Evolutionary conservation across 2,113 vertebrate genomes (phyloP), one percentile per base, ranked within the genome.

Genomic region (Tachysurus fulvidraco): DNA sequence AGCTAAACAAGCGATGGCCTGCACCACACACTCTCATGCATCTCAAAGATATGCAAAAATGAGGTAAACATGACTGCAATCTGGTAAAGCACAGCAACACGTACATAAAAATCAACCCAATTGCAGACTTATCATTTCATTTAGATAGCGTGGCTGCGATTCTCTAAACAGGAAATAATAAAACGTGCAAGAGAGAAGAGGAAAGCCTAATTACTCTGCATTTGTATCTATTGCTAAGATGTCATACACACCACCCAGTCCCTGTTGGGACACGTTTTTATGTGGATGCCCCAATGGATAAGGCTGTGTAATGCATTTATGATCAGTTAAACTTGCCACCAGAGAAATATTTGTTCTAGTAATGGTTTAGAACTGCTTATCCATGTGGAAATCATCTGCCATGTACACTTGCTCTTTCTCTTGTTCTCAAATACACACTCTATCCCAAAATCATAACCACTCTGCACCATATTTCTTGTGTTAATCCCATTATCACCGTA

Each of bases 111-210:
- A 84, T 84, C 44, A 54, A 60, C 44, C 41, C 59, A 64, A 57
- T 50, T 83, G 80, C 60, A 86, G 44, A 77, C 30, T 19, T 46
- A 52, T 60, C 59, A 41, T 65, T 62, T 83, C 25, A 83, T 89
- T 46, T 71, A 82, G 81, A 74, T 81, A 76, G 54, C 12, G 1
- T 25, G n/a, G 67, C 67, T 69, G 57, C 50, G 11, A 36, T 36
- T 89, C 57, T 25, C 71, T 82, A 87, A 85, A 89, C 86, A 87
- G 83, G 88, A 89, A 87, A 71, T 59, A 2, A 6, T 67, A 81
- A 87, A 85, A 60, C 44, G 41, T 85, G 69, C 78, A 55, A 50
- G 23, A 88, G 17, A 65, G 52, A 84, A 84, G 16, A 76, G 67
- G 36, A 41, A 85, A 80, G 13, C 25, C 59, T 76, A 55, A 46